Percentiles rank a stretch among this genome's conserved stretches.
Conservation (phyloP, 2,113 vertebrate species). For the Heterocephalus glaber region DNA sequence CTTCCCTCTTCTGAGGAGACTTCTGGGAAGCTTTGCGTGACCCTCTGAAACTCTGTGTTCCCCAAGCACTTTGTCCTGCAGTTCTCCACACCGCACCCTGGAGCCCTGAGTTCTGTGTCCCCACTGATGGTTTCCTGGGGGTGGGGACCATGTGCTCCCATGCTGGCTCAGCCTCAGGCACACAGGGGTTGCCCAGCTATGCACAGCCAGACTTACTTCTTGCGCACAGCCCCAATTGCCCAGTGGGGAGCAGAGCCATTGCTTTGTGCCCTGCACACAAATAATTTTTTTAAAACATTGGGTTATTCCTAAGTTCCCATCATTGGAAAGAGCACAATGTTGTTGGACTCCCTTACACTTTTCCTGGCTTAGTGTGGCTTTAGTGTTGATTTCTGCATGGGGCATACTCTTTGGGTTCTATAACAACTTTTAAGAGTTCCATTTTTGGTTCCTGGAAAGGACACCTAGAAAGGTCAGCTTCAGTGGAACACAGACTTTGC, state of each 20-base stretch:
- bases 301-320: not conserved
- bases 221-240: not conserved
- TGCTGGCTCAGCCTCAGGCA: not conserved
- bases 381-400: not conserved
- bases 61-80: not conserved
- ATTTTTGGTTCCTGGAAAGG: not conserved
- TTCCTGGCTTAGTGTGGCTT: not conserved
- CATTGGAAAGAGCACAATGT: not conserved
- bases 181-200: not conserved
- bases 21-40: not conserved
- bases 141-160: fast-evolving
- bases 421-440: not conserved
- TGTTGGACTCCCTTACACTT: not conserved
- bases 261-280: not conserved
- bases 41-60: not conserved
- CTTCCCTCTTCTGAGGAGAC: not conserved
- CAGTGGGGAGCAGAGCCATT: not conserved
- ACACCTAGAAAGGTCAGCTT: not conserved
- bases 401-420: not conserved
- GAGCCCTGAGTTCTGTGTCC: not conserved
- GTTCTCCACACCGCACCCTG: not conserved
- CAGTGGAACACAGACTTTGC: not conserved
- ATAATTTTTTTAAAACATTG: not conserved
- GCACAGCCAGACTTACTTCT: not conserved
- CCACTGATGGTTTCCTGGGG: not conserved